phyloP scores from a whole-genome alignment of 1,140 invertebrate genomes.

The Hestina assimilis region DNA sequence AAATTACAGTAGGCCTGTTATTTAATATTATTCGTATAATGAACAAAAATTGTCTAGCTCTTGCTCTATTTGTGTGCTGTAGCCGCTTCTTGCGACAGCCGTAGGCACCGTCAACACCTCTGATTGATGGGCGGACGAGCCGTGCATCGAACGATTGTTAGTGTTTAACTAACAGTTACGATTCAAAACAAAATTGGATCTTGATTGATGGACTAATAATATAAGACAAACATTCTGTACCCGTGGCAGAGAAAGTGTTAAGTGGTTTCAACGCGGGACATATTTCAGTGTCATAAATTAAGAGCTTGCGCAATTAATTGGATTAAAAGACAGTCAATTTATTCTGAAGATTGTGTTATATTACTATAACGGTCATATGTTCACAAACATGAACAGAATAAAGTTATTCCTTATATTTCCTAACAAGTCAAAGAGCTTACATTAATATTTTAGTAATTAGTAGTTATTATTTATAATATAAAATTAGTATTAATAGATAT shows the following conservation, averaged over 20 bases:
- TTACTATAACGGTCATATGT: background rate
- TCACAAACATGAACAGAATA: too few relatives aligned
- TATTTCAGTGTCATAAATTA: constrained; percentile 21
- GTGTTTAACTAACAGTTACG: constrained; percentile 72
- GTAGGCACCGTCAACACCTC: constrained; percentile 50
- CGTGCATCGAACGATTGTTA: constrained; percentile 57
- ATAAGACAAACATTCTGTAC: constrained; percentile 62
- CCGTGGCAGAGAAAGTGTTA: constrained; percentile 35
- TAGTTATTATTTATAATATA: too few relatives aligned
- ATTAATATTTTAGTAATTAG: too few relatives aligned
- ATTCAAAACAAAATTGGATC: constrained; percentile 71
- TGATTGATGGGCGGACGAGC: constrained; percentile 65
- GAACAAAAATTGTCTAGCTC: constrained; percentile 2
- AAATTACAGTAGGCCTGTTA: too few relatives aligned
- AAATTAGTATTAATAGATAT: too few relatives aligned
- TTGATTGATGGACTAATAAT: constrained; percentile 76
- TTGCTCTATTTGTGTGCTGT: constrained; percentile 6
- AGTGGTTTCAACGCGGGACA: constrained; percentile 35
- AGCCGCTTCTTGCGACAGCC: constrained; percentile 31
- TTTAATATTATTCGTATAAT: background rate
- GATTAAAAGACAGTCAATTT: constrained; percentile 9
- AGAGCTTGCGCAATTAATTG: constrained; percentile 7
- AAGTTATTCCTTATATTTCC: too few relatives aligned
- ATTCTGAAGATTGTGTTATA: background rate
- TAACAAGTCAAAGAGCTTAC: too few relatives aligned